Base-by-base conservation (phyloP, 2,797 vertebrate species). In the Sebastiscus tertius region DNA sequence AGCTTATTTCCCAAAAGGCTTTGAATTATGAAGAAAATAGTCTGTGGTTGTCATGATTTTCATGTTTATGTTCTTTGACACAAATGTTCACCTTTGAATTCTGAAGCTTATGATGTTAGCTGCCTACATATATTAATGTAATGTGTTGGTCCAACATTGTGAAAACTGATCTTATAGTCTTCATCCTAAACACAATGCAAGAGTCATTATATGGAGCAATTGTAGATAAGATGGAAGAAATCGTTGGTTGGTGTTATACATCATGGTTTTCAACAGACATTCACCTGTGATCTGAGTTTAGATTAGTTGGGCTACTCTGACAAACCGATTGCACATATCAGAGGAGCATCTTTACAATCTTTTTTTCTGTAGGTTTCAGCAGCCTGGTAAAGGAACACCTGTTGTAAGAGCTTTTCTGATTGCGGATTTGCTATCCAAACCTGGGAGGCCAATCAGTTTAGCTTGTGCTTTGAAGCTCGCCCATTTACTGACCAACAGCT, bases 1-100 rank as follows among this genome's bases (percentile, higher is more conserved):
- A 55, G 8, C 4, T 46, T 54, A 24, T 64, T 75, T 27, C 36
- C 27, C 52, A 34, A 42, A 54, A 13, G 36, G 6, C 22, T 72
- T 72, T 72, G 20, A 52, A 9, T 33, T 46, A 59, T 59, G 34
- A 5, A 16, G 29, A 24, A 75, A 36, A 75, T 8, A 18, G 8
- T n/a, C 3, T n/a, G 33, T 46, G 8, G 18, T 64, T 42, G 24
- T 56, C 7, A 10, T 33, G 16, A 56, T 46, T 16, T 39, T 3
- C 2, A 29, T 18, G 4, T 59, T 31, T 22, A 49, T 60, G 16
- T 36, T 68, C 20, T 18, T 9, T 60, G 29, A 60, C 27, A 55
- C n/a, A 54, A 26, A 60, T 76, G 27, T 72, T 80, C 14, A n/a
- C 7, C 13, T 63, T 67, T 29, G 52, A 79, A 72, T 55, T 34